Evolutionary conservation across 2,888 invertebrate genomes (phyloP).

Genomic region (Ormyrus pomaceus): DNA sequence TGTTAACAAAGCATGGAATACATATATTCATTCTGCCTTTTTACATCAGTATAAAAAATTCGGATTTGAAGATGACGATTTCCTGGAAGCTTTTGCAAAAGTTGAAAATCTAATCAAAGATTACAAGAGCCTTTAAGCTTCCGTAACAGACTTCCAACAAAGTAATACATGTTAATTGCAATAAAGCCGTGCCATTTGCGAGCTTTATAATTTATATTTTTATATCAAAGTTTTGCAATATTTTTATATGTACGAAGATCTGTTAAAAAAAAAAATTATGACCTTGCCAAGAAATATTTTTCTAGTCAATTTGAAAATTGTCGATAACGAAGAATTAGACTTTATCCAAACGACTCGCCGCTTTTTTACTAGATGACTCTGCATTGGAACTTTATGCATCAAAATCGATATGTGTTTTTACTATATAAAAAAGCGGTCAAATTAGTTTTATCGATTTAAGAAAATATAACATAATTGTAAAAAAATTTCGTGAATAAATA

Average conservation of each 20-base stretch:
- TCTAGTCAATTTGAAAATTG: constrained; percentile 56
- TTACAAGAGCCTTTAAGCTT: constrained; percentile 70
- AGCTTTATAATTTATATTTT: constrained; percentile 39
- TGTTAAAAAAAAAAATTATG: constrained; percentile 23
- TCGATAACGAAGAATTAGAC: constrained; percentile 46
- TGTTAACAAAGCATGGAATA: constrained; percentile 76
- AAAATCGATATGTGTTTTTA: constrained; percentile 1
- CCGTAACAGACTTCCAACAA: constrained; percentile 6
- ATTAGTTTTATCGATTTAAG: neutral
- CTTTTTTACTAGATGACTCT: constrained; percentile 52
- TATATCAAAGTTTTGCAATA: constrained; percentile 25
- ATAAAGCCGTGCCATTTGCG: constrained; percentile 34
- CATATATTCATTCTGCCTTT: constrained; percentile 76
- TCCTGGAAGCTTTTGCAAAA: constrained; percentile 76
- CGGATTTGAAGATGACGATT: constrained; percentile 76
- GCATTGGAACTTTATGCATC: constrained; percentile 6
- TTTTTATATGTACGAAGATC: constrained; percentile 33
- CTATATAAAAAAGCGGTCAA: constrained; percentile 20
- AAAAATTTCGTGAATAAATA: constrained; percentile 4
- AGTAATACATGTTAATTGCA: constrained; percentile 11
- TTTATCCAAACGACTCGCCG: constrained; percentile 24
- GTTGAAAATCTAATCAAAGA: constrained; percentile 75
- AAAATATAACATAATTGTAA: constrained; percentile 1
- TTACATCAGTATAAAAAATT: constrained; percentile 77
- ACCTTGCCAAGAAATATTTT: constrained; percentile 49